Evolutionary conservation across 2,888 invertebrate genomes (phyloP), one percentile per base, ranked within the genome.

Genomic region (Drepana falcataria): DNA sequence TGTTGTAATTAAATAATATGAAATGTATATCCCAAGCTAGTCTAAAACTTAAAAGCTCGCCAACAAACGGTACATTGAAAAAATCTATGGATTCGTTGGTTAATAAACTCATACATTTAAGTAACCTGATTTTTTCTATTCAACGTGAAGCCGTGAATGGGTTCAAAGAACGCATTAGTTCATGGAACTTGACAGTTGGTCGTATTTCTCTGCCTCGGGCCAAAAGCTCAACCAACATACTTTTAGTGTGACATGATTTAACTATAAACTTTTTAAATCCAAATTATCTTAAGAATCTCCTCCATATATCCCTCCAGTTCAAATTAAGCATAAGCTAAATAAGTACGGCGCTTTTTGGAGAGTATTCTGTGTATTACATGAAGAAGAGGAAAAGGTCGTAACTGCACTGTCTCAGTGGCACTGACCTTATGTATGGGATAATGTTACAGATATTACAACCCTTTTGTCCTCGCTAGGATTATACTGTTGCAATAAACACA

Each of bases 121-220:
- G 44, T 44, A 44, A 44, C 44, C 44, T 9, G 44, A 44, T 44
- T 44, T 44, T 44, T 44, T 44, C 9, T 9, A 44, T 44, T 44
- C 9, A 44, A 44, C 44, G 44, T 9, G 44, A 44, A 44, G 7
- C 44, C 44, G 37, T 37, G 49, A 49, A 49, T 37, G 49, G 35
- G 49, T 49, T 49, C 49, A 49, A 49, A 49, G 37, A 37, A 49
- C 49, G 37, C 49, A 49, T 49, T 44, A 35, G 37, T 37, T 49
- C 49, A 48, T 48, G 34, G 33, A 48, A 48, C 48, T 48, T 34
- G 48, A 48, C 48, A 48, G 48, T 48, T 48, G 34, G 21, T 48
- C 48, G 33, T 48, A 33, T 48, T 48, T 34, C 33, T 48, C 33
- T 33, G 48, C 48, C 48, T 48, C 33, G 7, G 48, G 48, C 48